Conservation (phyloP, 2,888 invertebrate genomes). For the Lepidonotus clava region DNA sequence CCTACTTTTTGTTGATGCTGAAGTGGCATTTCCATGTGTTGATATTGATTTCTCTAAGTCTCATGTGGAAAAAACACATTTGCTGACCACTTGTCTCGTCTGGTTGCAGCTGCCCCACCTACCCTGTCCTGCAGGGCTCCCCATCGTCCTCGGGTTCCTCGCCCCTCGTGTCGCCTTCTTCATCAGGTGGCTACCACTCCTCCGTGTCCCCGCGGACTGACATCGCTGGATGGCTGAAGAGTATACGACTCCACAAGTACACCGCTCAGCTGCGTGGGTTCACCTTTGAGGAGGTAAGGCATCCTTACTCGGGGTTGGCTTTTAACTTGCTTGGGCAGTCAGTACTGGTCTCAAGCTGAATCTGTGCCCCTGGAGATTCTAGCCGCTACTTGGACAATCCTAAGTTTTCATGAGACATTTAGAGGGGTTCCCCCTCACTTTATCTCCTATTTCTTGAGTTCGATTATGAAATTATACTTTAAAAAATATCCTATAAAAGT, state of each 20-base stretch:
- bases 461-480: no score
- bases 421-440: no score
- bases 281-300: conserved; percentile 50
- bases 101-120: neutral
- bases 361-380: no score
- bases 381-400: no score
- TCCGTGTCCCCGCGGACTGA: neutral
- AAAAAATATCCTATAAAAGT: no score
- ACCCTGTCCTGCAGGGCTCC: neutral
- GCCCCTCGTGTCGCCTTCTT: conserved; percentile 29
- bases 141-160: conserved; percentile 27
- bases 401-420: no score
- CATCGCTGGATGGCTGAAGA: conserved; percentile 51
- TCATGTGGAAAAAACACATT: neutral
- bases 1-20: neutral
- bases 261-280: conserved; percentile 13
- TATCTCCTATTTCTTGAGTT: no score
- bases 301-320: neutral
- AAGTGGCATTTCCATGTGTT: neutral
- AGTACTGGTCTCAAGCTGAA: no score
- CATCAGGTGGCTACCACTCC: neutral
- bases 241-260: conserved; percentile 55
- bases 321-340: neutral
- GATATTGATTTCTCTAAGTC: neutral
- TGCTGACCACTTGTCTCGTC: neutral